phyloP scores from a whole-genome alignment of 2,113 vertebrate genomes.

The Clarias gariepinus region DNA sequence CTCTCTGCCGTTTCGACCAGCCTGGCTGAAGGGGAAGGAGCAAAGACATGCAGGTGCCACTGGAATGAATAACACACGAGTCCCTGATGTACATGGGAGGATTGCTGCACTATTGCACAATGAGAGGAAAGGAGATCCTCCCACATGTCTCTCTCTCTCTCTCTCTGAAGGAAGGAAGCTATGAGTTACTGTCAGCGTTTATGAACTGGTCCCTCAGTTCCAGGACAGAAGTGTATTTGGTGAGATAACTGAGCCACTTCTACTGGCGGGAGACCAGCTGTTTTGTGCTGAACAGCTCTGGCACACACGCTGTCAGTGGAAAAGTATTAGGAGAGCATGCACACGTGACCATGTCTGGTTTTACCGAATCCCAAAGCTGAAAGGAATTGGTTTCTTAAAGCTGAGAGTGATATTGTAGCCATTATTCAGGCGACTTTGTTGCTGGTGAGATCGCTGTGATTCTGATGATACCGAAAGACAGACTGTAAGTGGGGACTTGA shows the following conservation, averaged over 20 bases:
- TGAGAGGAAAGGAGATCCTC: neutral
- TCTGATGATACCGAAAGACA: neutral
- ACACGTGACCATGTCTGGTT: neutral
- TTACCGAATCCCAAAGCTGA: neutral
- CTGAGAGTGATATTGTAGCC: neutral
- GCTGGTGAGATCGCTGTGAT: neutral
- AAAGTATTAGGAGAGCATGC: neutral
- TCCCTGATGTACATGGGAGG: neutral
- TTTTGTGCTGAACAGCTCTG: neutral
- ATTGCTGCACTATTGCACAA: conserved; percentile 17
- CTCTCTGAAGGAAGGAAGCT: neutral
- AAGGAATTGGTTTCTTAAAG: neutral
- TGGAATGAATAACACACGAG: conserved; percentile 13
- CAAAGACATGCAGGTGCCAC: neutral
- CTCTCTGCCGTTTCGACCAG: neutral
- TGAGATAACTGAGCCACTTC: neutral
- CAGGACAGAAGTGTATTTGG: neutral
- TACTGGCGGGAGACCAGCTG: neutral
- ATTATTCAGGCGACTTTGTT: neutral
- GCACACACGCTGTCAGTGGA: neutral
- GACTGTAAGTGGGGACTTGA: neutral
- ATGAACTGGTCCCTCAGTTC: neutral
- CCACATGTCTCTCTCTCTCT: neutral
- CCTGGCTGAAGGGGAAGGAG: no score
- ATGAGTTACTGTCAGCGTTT: conserved; percentile 18